A percentile compares a stretch with the other conserved stretches of the same genome.
phyloP scores from a whole-genome alignment of 1,140 invertebrate species.

The Heterodera schachtii region DNA sequence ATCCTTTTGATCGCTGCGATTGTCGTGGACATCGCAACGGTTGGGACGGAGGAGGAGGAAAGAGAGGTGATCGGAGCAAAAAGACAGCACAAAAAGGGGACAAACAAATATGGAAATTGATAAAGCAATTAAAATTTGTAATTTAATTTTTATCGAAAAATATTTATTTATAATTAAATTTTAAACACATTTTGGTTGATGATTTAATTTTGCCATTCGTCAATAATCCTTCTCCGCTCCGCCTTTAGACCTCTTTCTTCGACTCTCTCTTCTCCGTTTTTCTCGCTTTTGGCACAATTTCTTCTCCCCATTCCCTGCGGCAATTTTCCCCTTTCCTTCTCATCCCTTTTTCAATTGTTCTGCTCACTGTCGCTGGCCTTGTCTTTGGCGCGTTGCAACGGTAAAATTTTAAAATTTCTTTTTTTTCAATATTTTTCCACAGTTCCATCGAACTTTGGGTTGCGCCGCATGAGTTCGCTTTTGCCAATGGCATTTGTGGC shows the following conservation, averaged over 20 bases:
- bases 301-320: neutral
- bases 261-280: slow-evolving; percentile 3
- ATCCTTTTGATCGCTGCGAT: slow-evolving; percentile 16
- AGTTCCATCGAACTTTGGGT: slow-evolving; percentile 11
- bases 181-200: no score
- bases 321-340: neutral
- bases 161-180: no score
- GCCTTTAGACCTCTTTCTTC: neutral
- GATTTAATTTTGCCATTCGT: neutral
- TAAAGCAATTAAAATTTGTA: no score
- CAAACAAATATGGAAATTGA: no score
- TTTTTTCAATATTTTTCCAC: neutral
- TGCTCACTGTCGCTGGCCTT: neutral
- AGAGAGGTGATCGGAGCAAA: neutral
- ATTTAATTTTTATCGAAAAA: no score
- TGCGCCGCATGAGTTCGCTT: slow-evolving; percentile 23
- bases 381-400: neutral
- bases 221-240: neutral
- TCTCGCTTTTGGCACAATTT: slow-evolving; percentile 1
- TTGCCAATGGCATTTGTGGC: slow-evolving; percentile 28
- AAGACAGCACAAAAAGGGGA: neutral
- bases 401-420: neutral
- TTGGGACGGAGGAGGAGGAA: slow-evolving; percentile 12
- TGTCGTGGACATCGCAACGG: neutral
- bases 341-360: neutral